These are phyloP conservation scores for Xiphophorus couchianus DNA, from an alignment of 2,113 vertebrate species.

Conservation along the genomic window DNA sequence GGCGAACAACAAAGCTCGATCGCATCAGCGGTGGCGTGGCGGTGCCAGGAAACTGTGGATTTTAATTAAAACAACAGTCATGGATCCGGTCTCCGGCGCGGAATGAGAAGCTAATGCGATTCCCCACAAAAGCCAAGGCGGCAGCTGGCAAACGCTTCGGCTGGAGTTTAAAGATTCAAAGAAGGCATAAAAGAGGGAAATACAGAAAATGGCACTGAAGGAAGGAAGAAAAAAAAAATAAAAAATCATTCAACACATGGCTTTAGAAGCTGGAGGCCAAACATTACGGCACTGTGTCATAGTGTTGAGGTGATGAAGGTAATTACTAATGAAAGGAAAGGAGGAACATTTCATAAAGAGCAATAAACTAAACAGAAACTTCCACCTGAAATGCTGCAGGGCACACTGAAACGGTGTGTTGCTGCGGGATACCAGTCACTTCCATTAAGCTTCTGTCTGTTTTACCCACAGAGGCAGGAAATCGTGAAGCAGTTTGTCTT, in stretches of 20 bases:
- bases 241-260: neutral
- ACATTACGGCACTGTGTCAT: neutral
- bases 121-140: neutral
- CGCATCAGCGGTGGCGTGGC: slow-evolving; percentile 21
- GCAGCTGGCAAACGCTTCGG: neutral
- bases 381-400: slow-evolving; percentile 13
- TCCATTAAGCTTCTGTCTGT: slow-evolving; percentile 23
- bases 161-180: slow-evolving; percentile 7
- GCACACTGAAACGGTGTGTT: slow-evolving; percentile 29
- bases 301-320: slow-evolving; percentile 2
- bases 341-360: slow-evolving; percentile 30
- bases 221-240: neutral
- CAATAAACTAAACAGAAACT: slow-evolving; percentile 23
- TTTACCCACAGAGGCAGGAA: neutral
- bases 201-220: neutral
- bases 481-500: neutral
- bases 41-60: slow-evolving; percentile 1
- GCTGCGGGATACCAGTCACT: slow-evolving; percentile 20
- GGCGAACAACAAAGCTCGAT: slow-evolving; percentile 28
- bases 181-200: neutral
- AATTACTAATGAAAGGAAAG: slow-evolving; percentile 22
- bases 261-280: neutral
- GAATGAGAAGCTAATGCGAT: slow-evolving; percentile 5
- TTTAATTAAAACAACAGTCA: slow-evolving; percentile 21
- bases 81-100: slow-evolving; percentile 1